These are phyloP conservation scores for Mallateleia sp. DNA, from an alignment of 2,888 invertebrate species.

Conservation along the genomic window DNA sequence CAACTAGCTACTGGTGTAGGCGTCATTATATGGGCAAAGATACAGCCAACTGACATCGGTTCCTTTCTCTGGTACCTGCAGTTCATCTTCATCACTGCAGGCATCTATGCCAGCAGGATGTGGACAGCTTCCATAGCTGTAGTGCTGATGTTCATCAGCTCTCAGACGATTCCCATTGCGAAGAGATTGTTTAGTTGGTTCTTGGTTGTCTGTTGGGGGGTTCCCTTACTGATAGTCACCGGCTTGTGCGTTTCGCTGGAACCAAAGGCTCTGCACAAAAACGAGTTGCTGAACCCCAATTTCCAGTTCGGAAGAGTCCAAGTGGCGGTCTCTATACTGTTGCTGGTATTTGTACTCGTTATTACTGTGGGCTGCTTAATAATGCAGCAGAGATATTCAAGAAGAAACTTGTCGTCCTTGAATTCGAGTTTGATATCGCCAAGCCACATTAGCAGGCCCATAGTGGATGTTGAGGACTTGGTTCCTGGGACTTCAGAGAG, in stretches of 20 bases:
- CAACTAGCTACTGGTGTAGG: slow-evolving; percentile 89
- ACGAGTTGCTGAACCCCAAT: slow-evolving; percentile 93
- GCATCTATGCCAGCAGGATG: slow-evolving; percentile 95
- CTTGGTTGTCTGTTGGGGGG: slow-evolving; percentile 91
- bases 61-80: slow-evolving; percentile 91
- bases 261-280: slow-evolving; percentile 90
- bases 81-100: slow-evolving; percentile 94
- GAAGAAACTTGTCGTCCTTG: slow-evolving; percentile 90
- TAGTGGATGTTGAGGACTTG: slow-evolving; percentile 89
- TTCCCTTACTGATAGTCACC: slow-evolving; percentile 92
- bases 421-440: slow-evolving; percentile 79
- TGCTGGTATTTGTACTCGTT: slow-evolving; percentile 95
- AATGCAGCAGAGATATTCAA: slow-evolving; percentile 95
- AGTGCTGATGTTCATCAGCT: slow-evolving; percentile 95
- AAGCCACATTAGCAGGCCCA: slow-evolving; percentile 73
- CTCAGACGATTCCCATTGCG: slow-evolving; percentile 95
- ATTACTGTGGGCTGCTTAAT: slow-evolving; percentile 96
- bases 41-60: slow-evolving; percentile 80
- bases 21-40: slow-evolving; percentile 87
- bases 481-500: slow-evolving; percentile 80
- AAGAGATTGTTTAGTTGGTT: slow-evolving; percentile 94
- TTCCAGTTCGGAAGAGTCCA: slow-evolving; percentile 95
- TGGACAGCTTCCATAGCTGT: slow-evolving; percentile 97
- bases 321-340: slow-evolving; percentile 94
- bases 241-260: slow-evolving; percentile 91